Evolutionary conservation across 2,888 invertebrate species (phyloP), one percentile per base, ranked within the genome.

Genomic region (Thymelicus lineola): DNA sequence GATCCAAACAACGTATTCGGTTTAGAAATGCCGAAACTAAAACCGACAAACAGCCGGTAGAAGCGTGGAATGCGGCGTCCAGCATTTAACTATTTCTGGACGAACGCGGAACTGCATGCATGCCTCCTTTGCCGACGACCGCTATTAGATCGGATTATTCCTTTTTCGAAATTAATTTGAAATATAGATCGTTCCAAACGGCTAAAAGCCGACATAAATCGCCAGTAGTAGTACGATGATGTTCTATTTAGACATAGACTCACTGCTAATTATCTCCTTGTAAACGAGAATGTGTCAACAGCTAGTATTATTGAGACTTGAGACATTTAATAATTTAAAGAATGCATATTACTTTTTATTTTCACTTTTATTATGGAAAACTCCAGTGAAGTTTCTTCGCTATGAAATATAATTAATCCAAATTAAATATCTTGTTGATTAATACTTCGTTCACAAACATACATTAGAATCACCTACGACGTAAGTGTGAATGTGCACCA

Each of bases 1-100:
- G 20, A 57, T 65, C 65, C 28, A 66, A 57, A 6, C 14, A 42
- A 48, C 57, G 55, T 9, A 14, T 58, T 58, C 36, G 35, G 75
- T 77, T 80, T 75, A 74, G 79, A 80, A 80, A 79, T 75, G 76
- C 76, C 80, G 79, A 73, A 79, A 80, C 81, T 82, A 81, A 83
- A 81, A 80, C 79, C 73, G 72, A 78, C 83, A 84, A 81, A 86
- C 83, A 81, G 80, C 76, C 77, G 75, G 76, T 76, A 72, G 74
- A 73, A 78, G 77, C 75, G 73, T 77, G 87, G 88, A 86, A 87
- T 87, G 87, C 85, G 82, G 79, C 81, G 80, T 83, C 82, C 80
- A 80, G 77, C 77, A 77, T 77, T 79, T 75, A 78, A 83, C 88
- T 89, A 89, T 89, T 89, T 86, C 83, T 80, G 89, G 86, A 85